Base-by-base conservation (phyloP, 2,888 invertebrate genomes). In the Cantharis nigra region DNA sequence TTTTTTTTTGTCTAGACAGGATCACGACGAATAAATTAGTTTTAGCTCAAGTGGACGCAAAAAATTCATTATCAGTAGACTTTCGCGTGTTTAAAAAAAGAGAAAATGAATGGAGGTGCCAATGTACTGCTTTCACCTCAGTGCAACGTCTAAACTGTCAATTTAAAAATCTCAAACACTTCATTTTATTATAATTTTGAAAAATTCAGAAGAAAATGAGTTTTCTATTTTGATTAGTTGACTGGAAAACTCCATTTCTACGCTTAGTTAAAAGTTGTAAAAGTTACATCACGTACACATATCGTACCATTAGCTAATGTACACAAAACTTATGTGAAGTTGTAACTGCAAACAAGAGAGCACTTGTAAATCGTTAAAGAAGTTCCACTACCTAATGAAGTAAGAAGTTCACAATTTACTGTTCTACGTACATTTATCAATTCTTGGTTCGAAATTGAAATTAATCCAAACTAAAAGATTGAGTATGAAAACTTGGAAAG, bases 261-360 rank as follows among this genome's bases (percentile, higher is more conserved):
- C 28, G 18, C 70, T 72, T 72, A 64, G 63, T 72, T 26, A 63
- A 16, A 63, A 72, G 62, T 63, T 28, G 20, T 67, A 49, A 33
- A 72, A 72, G 67, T 72, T 72, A 64, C 71, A 20, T 30, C 64
- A 65, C 65, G 65, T 23, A 28, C 14, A 20, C 26, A 63, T 26
- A 71, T 71, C 63, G 71, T 71, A 71, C 71, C 26, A 71, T 71
- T 71, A 71, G 71, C 28, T 71, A 71, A 67, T 23, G 63, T 63
- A 71, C 62, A 71, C 71, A 62, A 71, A 71, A 71, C 71, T 71
- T 63, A 71, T 71, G 62, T 71, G 63, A 26, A 71, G 28, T 63
- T 49, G 49, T 49, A 67, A 67, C 65, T 18, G 23, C 65, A 18
- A 67, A 23, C 65, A 23, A 26, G 26, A 67, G 65, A 67, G 65